Evolutionary conservation across 2,888 invertebrate species (phyloP).

Genomic region (Invenusta paracnida): DNA sequence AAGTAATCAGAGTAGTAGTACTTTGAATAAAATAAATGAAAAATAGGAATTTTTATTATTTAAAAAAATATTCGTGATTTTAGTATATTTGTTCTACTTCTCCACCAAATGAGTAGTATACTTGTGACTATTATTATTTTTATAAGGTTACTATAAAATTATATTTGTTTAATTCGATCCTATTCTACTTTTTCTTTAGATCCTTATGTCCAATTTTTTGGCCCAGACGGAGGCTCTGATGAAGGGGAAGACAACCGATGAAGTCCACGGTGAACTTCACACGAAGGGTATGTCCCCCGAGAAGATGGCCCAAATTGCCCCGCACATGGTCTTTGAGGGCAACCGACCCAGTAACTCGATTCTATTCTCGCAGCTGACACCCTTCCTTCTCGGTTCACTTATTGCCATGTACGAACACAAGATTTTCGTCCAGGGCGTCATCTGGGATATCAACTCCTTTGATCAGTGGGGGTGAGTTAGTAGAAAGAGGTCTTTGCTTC

Average conservation of each 20-base stretch:
- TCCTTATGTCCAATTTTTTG: constrained; percentile 88
- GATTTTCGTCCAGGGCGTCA: constrained; percentile 93
- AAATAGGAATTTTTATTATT: no score
- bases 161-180: no score
- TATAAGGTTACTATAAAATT: no score
- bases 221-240: constrained; percentile 92
- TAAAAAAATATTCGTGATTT: no score
- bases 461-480: constrained; percentile 92
- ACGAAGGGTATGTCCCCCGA: constrained; percentile 72
- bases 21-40: no score
- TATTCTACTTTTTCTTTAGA: constrained; percentile 63
- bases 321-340: constrained; percentile 73
- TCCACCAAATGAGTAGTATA: no score
- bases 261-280: constrained; percentile 75
- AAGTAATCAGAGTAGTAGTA: no score
- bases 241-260: constrained; percentile 69
- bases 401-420: constrained; percentile 98
- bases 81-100: no score
- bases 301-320: constrained; percentile 65
- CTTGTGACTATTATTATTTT: no score
- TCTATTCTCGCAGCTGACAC: constrained; percentile 80
- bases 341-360: constrained; percentile 96
- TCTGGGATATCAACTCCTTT: constrained; percentile 98
- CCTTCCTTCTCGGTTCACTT: constrained; percentile 83
- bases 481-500: background rate